Evolutionary conservation across 1,140 invertebrate species (phyloP), one percentile per base, ranked within the genome.

Genomic region (Drosophila subpulchrella): DNA sequence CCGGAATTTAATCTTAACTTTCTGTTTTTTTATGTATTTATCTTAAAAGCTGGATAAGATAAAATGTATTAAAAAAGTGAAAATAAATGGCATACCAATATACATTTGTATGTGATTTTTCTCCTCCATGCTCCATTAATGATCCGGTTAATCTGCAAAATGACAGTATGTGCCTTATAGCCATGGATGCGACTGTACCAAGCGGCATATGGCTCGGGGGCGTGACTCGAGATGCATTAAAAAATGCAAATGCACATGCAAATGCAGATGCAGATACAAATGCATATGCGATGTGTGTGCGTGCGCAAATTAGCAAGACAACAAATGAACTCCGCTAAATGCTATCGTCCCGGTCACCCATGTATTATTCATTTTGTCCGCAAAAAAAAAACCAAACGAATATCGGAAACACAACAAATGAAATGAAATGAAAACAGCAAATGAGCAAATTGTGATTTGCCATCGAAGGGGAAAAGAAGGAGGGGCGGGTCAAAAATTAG

Each of bases 281-380:
- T 48, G 11, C 34, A 55, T 44, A 17, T 34, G 27, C 24, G 42
- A 24, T 32, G 15, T 58, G 56, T 58, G 27, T 58, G 41, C 30
- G 30, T 59, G 42, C 42, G 20, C 57, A 59, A 59, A 48, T 48
- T 42, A 65, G 46, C 12, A 44, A 50, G 44, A 27, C 62, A 42
- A 13, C 32, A 68, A 65, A 68, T 66, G 38, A 68, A 63, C 60
- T 54, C 13, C 32, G 24, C 41, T 65, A 65, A 63, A 50, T 65
- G 39, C 59, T 24, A 10, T 41, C 8, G 30, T 24, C 17, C 46
- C 59, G 65, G 65, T 57, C 67, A 71, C 34, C 67, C 36, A 71
- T 72, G 44, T 36, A 72, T 72, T 72, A 72, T 72, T 72, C 68
- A 72, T 72, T 48, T 50, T 34, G 34, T 20, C 27, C 30, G 38